Evolutionary conservation across 2,888 invertebrate species (phyloP), one percentile per base, ranked within the genome.

Genomic region (Disparrhopalites patrizii): DNA sequence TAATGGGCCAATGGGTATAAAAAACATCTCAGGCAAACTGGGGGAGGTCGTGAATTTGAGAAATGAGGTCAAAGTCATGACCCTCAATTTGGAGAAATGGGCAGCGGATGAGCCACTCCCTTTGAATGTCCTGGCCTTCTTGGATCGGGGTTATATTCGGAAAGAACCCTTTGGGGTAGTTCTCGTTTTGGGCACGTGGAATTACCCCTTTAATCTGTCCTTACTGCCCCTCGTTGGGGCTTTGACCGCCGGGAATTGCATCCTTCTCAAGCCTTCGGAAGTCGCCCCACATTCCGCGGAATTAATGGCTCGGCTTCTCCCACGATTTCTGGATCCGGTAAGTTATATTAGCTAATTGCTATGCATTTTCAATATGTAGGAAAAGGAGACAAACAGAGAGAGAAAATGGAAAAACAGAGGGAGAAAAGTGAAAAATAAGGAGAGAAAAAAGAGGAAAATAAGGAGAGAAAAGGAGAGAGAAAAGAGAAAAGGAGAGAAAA

Each of bases 211-310:
- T 31, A 55, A 55, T n/a, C 57, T 57, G n/a, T 65, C 58, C 5
- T 33, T 70, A 3, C 43, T 55, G 18, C 70, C 70, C 2, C 20
- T 70, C 36, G 23, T 62, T 38, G 67, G 82, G 7, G 82, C 82
- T 5, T 76, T 83, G 54, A 79, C 82, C 43, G 82, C 83, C 55
- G 82, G 82, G 23, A 84, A 84, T 75, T 81, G 81, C 74, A 80
- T 77, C 3, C 72, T 83, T n/a, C 30, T 76, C 20, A 84, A 83
- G 73, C 83, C 83, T 1, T 83, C 83, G 2, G 84, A 84, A 71
- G 67, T 82, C 8, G 74, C 83, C 0, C 77, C 77, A 10, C 72
- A 77, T 31, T 79, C 80, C 10, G 80, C 82, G 0, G 50, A 76
- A 20, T 60, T 80, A 2, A 63, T 84, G 38, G 78, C 77, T 15